Percentiles rank a stretch among this genome's conserved stretches.
These are phyloP conservation scores for Oligia fasciuncula DNA, from an alignment of 2,888 invertebrate genomes.

Conservation along the genomic window DNA sequence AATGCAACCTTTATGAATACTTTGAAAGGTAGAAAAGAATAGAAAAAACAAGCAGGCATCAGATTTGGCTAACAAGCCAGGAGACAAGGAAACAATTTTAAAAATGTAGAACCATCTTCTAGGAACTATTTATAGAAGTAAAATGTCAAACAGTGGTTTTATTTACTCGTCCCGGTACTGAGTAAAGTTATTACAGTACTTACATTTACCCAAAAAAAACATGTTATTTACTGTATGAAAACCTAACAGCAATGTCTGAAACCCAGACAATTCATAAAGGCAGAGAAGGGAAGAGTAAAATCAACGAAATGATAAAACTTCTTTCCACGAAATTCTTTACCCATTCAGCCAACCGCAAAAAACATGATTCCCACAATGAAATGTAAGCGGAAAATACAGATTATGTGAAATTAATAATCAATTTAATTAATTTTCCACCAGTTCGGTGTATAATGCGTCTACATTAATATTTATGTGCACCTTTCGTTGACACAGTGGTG, in stretches of 20 bases:
- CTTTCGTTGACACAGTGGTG: slow-evolving; percentile 73
- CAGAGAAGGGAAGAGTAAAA: background rate
- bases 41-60: background rate
- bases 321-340: background rate
- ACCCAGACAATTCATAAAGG: too few relatives aligned
- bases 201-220: background rate
- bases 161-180: background rate
- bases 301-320: background rate
- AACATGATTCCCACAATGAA: slow-evolving; percentile 27
- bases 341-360: background rate
- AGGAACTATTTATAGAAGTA: background rate
- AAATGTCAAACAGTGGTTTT: background rate
- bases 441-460: slow-evolving; percentile 59
- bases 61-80: background rate
- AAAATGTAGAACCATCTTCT: background rate
- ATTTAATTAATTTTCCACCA: slow-evolving; percentile 61
- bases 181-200: background rate
- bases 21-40: background rate
- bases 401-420: slow-evolving; percentile 42
- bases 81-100: background rate
- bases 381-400: slow-evolving; percentile 40
- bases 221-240: background rate
- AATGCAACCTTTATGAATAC: background rate
- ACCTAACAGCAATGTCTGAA: background rate
- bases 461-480: slow-evolving; percentile 73